phyloP scores from a whole-genome alignment of 2,888 invertebrate species.

The Himalopsyche kuldschensis region DNA sequence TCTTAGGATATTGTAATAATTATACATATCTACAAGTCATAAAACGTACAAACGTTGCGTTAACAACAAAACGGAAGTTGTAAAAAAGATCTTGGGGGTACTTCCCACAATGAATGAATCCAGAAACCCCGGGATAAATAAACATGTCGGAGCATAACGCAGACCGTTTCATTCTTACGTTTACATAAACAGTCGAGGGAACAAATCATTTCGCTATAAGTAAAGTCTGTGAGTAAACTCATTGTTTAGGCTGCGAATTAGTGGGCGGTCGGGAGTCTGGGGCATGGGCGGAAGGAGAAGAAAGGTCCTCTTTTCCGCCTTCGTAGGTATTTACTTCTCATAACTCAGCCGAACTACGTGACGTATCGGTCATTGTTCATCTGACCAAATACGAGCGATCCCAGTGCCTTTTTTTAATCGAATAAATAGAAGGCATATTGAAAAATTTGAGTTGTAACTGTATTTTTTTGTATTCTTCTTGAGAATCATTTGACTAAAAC shows the following conservation, averaged over 20 bases:
- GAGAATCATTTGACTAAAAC: no score
- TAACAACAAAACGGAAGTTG: background rate
- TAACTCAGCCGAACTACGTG: background rate
- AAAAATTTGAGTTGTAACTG: no score
- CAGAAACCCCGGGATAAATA: background rate
- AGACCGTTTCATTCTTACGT: background rate
- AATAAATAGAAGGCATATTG: no score
- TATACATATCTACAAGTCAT: background rate
- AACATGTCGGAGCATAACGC: background rate
- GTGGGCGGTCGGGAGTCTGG: background rate
- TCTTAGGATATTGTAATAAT: background rate
- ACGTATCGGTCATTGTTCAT: no score
- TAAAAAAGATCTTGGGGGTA: background rate
- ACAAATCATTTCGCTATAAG: background rate
- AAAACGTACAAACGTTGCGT: background rate
- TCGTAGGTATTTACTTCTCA: background rate
- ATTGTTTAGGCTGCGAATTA: background rate
- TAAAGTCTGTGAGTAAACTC: background rate
- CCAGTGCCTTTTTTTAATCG: no score
- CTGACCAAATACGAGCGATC: no score
- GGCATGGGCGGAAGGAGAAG: background rate
- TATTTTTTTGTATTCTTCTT: no score
- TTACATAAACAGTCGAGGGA: background rate
- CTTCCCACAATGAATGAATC: background rate
- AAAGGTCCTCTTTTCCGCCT: background rate